Evolutionary conservation across 1,140 invertebrate genomes (phyloP).

Genomic region (Orussus abietinus): DNA sequence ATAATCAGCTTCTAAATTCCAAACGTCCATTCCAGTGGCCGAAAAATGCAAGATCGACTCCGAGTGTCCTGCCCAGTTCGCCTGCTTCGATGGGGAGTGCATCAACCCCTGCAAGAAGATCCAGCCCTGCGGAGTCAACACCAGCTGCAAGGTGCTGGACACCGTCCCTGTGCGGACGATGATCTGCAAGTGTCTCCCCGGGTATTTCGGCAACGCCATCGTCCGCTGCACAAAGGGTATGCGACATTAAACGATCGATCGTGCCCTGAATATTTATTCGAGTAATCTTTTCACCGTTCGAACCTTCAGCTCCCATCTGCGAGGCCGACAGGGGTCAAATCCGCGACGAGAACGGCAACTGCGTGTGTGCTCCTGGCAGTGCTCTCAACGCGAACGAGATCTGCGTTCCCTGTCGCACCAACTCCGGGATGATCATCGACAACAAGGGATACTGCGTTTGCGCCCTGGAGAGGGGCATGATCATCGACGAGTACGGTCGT

Average conservation of each 20-base stretch:
- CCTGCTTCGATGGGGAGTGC: slow-evolving; percentile 77
- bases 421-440: slow-evolving; percentile 71
- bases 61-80: slow-evolving; percentile 78
- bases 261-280: slow-evolving; percentile 8
- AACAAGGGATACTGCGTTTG: slow-evolving; percentile 76
- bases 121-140: slow-evolving; percentile 77
- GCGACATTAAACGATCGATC: neutral
- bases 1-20: slow-evolving; percentile 4
- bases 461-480: slow-evolving; percentile 69
- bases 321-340: slow-evolving; percentile 69
- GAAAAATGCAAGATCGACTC: slow-evolving; percentile 69
- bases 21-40: slow-evolving; percentile 38
- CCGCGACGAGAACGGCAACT: slow-evolving; percentile 65
- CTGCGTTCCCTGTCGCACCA: slow-evolving; percentile 68
- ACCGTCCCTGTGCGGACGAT: slow-evolving; percentile 81
- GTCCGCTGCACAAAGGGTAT: slow-evolving; percentile 65
- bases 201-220: slow-evolving; percentile 78
- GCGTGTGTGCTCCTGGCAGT: slow-evolving; percentile 70
- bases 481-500: slow-evolving; percentile 69
- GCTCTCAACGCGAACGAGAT: slow-evolving; percentile 72
- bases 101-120: slow-evolving; percentile 78
- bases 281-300: slow-evolving; percentile 20
- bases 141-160: slow-evolving; percentile 75
- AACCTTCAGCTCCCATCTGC: slow-evolving; percentile 61
- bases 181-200: slow-evolving; percentile 83